Percentiles rank a stretch among this genome's conserved stretches.
Conservation (phyloP, 2,113 vertebrate genomes). For the Pseudorhombus dupliciocellatus region DNA sequence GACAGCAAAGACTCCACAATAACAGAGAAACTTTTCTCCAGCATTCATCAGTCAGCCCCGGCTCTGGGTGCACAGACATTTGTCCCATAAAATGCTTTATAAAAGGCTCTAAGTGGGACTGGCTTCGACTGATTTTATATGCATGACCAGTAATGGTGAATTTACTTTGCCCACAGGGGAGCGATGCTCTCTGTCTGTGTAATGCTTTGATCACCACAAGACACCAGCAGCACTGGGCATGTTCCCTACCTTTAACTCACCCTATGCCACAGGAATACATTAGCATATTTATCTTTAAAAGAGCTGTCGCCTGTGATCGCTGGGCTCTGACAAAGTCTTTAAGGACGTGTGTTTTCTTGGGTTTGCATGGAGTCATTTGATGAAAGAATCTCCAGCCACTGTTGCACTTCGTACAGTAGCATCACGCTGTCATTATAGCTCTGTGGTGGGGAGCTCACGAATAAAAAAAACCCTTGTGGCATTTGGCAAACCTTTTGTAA, state of each 20-base stretch:
- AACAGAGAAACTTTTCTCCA: constrained; percentile 23
- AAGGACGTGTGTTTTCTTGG: constrained; percentile 40
- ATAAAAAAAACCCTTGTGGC: constrained; percentile 26
- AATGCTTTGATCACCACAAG: constrained; percentile 70
- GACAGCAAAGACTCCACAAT: constrained; percentile 8
- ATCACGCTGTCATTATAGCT: constrained; percentile 44
- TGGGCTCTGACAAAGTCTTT: constrained; percentile 57
- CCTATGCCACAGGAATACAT: constrained; percentile 54
- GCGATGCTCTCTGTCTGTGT: constrained; percentile 48
- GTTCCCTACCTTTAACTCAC: constrained; percentile 58
- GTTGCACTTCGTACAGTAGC: constrained; percentile 19
- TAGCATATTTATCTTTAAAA: constrained; percentile 55
- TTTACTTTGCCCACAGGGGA: constrained; percentile 61
- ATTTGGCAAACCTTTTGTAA: constrained; percentile 43
- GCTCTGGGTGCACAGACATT: constrained; percentile 38
- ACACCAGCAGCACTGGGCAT: constrained; percentile 56
- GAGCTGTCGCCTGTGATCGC: constrained; percentile 43
- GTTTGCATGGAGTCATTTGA: constrained; percentile 21
- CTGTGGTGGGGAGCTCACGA: constrained; percentile 27
- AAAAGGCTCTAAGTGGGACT: constrained; percentile 51
- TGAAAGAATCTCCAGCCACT: constrained; percentile 42
- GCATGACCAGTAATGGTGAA: constrained; percentile 59
- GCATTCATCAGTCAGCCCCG: constrained; percentile 30
- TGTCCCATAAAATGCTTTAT: constrained; percentile 58
- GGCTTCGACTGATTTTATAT: constrained; percentile 59